Conservation (phyloP, 1,140 invertebrate species). For the Gonioctena quinquepunctata region DNA sequence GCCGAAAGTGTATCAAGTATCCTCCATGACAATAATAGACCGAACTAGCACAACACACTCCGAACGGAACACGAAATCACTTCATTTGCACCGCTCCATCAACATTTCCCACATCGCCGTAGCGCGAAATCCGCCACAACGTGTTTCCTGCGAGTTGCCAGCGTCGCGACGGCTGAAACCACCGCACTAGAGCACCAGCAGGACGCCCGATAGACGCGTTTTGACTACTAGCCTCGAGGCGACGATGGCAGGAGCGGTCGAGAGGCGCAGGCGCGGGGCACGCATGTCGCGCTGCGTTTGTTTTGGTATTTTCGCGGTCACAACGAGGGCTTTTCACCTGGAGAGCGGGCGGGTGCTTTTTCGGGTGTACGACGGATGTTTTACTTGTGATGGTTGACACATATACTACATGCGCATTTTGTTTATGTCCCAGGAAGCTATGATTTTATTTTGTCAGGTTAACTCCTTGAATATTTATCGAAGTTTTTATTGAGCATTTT, state of each 20-base stretch:
- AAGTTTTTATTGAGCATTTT: too few species aligned
- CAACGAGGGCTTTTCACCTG: neutral
- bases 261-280: neutral
- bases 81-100: too few species aligned
- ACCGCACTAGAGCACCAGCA: neutral
- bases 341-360: neutral
- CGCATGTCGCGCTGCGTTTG: neutral
- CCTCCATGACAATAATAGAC: too few species aligned
- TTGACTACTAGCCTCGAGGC: neutral
- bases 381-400: too few species aligned
- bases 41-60: too few species aligned
- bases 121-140: neutral
- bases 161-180: neutral
- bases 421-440: too few species aligned
- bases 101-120: neutral
- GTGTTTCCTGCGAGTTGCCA: neutral
- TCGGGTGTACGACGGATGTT: neutral
- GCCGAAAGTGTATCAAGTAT: too few species aligned
- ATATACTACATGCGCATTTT: too few species aligned
- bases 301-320: conserved; percentile 1
- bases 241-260: neutral
- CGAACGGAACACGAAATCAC: too few species aligned
- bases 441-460: too few species aligned
- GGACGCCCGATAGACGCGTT: neutral
- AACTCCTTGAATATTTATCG: too few species aligned